A percentile compares a stretch with the other conserved stretches of the same genome.
Evolutionary conservation across 2,797 vertebrate genomes (phyloP).

Genomic region (Molothrus ater): DNA sequence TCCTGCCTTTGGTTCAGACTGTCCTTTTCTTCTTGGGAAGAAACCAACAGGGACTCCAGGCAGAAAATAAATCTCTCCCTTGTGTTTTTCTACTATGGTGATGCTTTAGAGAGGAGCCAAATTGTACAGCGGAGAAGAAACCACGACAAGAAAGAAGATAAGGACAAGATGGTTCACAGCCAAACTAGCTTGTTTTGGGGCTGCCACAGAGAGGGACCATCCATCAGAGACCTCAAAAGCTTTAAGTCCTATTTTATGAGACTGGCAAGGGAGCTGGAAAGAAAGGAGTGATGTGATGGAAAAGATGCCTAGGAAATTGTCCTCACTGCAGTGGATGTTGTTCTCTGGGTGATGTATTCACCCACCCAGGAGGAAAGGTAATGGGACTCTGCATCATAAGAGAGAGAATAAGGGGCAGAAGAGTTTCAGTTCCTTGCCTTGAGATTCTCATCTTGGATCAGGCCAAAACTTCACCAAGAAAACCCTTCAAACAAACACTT

Average conservation of each 20-base stretch:
- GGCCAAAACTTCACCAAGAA: neutral
- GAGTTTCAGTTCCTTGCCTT: neutral
- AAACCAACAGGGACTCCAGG: neutral
- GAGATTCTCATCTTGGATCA: neutral
- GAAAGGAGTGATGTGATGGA: neutral
- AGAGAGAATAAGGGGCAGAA: neutral
- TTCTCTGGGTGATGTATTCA: neutral
- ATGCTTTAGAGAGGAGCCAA: conserved; percentile 22
- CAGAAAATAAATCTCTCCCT: conserved; percentile 31
- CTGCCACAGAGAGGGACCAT: neutral
- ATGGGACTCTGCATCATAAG: neutral
- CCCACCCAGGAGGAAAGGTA: neutral
- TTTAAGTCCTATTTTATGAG: neutral
- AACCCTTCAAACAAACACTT: neutral
- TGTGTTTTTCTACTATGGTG: neutral
- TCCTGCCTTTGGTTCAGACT: conserved; percentile 35
- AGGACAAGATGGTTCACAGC: neutral
- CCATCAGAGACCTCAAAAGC: conserved; percentile 1
- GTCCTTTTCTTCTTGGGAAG: conserved; percentile 32
- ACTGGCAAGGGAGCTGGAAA: neutral
- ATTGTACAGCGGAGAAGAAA: neutral
- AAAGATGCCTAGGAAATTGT: neutral
- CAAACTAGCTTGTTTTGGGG: neutral
- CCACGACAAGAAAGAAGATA: neutral
- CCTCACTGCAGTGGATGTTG: neutral